Evolutionary conservation across 2,797 vertebrate species (phyloP), one percentile per base, ranked within the genome.

Genomic region (Ctenosaura bakeri): DNA sequence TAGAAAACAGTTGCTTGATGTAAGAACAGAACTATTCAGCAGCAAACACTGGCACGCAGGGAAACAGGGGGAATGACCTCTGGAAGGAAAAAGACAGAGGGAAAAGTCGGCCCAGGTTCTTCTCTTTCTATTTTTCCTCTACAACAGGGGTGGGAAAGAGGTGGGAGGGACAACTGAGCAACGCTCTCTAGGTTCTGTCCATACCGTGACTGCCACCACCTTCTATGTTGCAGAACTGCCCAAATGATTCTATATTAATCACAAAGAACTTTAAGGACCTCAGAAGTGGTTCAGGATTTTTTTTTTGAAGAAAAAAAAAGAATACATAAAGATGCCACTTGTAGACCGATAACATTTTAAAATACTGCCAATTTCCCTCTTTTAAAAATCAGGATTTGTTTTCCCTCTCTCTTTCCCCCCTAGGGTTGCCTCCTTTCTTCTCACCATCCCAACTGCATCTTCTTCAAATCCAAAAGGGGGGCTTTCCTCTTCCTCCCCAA

Each of bases 241-340:
- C 1, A 14, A 35, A 0, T 46, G 12, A 59, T 10, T 86, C 85
- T 1, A 0, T 9, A 24, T 50, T 6, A 24, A 8, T 2, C 6
- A 26, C 90, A 89, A 93, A 81, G 92, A 76, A 2, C n/a, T 18
- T 35, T 35, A 0, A 66, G 71, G 1, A 52, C 9, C n/a, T 38
- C 32, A 9, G 9, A 76, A 89, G 0, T 5, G 10, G 32, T 76
- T 84, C 91, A 88, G 85, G 92, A 93, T 91, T 82, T 46, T 87
- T 85, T 91, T 83, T 42, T 88, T 87, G 89, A 89, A 90, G 84
- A 92, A 77, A 81, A 94, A 95, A 80, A 35, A 78, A 83, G 91
- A 69, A 29, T 12, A 69, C 29, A 66, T 29, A 66, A 66, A 66
- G 24, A 93, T 71, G 82, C 24, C 12, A 59, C 83, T 3, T 0